Evolutionary conservation across 2,113 vertebrate species (phyloP), one percentile per base, ranked within the genome.

Genomic region (Nannospalax galili): DNA sequence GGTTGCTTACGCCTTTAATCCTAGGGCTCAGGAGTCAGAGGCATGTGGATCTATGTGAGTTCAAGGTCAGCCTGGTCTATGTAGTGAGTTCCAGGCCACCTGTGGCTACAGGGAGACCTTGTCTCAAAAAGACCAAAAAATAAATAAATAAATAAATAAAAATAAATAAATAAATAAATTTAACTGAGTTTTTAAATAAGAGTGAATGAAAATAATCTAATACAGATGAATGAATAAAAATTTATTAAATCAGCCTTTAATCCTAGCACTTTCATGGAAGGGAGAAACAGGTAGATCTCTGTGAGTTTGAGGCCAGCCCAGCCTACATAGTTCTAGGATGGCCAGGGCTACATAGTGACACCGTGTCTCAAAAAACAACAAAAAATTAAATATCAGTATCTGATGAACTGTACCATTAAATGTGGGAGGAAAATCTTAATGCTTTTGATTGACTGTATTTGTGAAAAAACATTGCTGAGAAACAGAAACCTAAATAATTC

Each of bases 361-460:
- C n/a, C n/a, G n/a, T n/a, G n/a, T n/a, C n/a, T n/a, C n/a, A 94
- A 73, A 78, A 75, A 91, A 42, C 60, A 91, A 74, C 40, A 52
- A 42, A 80, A 65, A 78, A 81, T 52, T 89, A 6, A 67, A 40
- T 78, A 15, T 88, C 80, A 90, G 70, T 91, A 97, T 98, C 97
- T 97, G 97, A 98, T 98, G 98, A 98, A 97, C n/a, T n/a, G 96
- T 97, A 91, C 96, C 90, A 88, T 96, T 56, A 60, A 97, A 95
- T n/a, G 4, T 7, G 91, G 17, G 91, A 79, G 73, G 28, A 5
- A n/a, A 79, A 81, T 72, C 80, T 96, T 95, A 96, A 93, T 95
- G 92, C 6, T 88, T 87, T 94, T 81, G 32, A 35, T 28, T 92
- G 75, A 96, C 37, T 97, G 95, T 96, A 35, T 75, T 82, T 97